Base-by-base conservation (phyloP, 1,140 invertebrate genomes). In the Chironomus striatipennis region DNA sequence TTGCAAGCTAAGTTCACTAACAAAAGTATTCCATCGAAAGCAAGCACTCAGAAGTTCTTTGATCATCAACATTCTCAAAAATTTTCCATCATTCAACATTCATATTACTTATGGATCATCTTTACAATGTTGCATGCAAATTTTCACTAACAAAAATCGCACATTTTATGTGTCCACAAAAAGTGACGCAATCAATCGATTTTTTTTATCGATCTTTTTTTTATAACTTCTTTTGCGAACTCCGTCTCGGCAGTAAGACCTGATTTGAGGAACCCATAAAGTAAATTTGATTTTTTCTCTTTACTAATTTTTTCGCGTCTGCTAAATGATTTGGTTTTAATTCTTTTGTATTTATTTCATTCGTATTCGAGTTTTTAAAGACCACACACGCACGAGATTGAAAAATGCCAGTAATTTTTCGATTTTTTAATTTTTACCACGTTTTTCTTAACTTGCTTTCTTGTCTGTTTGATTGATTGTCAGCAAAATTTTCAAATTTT, bases 161-260 rank as follows among this genome's bases (percentile, higher is more conserved):
- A 70, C 65, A 17, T 70, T 70, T 70, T 70, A 70, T 70, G 0
- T 70, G 65, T 70, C 65, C 65, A 70, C 65, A 70, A 70, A 34
- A 21, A 18, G 47, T 57, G 47, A 57, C 47, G 47, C 65, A 21
- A 70, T 70, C 65, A 70, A 70, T 70, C 65, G 65, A 21, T 70
- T 21, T 20, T 17, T 67, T 70, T 70, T 70, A 18, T 70, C 65
- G 65, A 70, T 70, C 17, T 70, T 18, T 18, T n/a, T 67, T 57
- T 57, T 57, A 57, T 57, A 57, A 57, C 47, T 57, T n/a, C n/a
- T 57, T 57, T 57, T 57, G 47, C n/a, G 12, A 10, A 57, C 24
- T 34, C 24, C 24, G 24, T 34, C 24, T 34, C 24, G 24, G 24
- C 24, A 34, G 24, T 34, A 34, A 34, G 24, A 34, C 24, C 24